Evolutionary conservation across 2,888 invertebrate genomes (phyloP).

Genomic region (Chalcosyrphus nemorum): DNA sequence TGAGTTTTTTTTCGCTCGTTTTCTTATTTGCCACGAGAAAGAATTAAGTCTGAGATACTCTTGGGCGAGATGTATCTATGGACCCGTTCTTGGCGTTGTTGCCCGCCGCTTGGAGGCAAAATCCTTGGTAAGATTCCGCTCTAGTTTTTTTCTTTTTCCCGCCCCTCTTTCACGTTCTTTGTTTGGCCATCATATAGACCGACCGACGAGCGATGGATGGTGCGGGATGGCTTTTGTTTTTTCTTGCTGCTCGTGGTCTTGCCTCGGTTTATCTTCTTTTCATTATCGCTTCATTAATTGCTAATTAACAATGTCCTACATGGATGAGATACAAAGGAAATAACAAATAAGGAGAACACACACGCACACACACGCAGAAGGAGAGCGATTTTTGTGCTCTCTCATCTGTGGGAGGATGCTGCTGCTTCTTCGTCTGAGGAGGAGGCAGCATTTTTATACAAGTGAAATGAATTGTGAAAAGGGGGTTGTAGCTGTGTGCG

Average conservation of each 20-base stretch:
- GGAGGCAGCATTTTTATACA: constrained; percentile 36
- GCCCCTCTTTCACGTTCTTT: constrained; percentile 21
- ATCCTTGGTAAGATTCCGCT: constrained; percentile 65
- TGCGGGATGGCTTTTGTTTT: constrained; percentile 26
- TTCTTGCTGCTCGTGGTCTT: constrained; percentile 56
- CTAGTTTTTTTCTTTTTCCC: constrained; percentile 49
- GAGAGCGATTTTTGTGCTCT: constrained; percentile 41
- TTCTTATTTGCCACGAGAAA: constrained; percentile 17
- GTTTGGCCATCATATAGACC: constrained; percentile 20
- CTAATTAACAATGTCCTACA: constrained; percentile 81
- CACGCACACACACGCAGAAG: constrained; percentile 17
- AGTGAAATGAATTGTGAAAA: constrained; percentile 57
- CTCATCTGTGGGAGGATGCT: constrained; percentile 34
- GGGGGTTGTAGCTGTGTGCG: constrained; percentile 7
- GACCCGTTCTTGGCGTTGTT: constrained; percentile 1
- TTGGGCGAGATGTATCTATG: not conserved
- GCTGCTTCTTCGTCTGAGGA: constrained; percentile 1
- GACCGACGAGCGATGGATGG: constrained; percentile 12
- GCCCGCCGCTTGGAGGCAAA: constrained; percentile 36
- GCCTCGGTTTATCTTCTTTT: constrained; percentile 75
- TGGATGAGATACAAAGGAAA: constrained; percentile 73
- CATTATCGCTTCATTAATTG: constrained; percentile 81
- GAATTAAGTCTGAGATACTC: not conserved
- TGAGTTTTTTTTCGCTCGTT: too few species aligned
- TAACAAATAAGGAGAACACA: constrained; percentile 58